phyloP scores from a whole-genome alignment of 2,888 invertebrate genomes.

The Erannis defoliaria region DNA sequence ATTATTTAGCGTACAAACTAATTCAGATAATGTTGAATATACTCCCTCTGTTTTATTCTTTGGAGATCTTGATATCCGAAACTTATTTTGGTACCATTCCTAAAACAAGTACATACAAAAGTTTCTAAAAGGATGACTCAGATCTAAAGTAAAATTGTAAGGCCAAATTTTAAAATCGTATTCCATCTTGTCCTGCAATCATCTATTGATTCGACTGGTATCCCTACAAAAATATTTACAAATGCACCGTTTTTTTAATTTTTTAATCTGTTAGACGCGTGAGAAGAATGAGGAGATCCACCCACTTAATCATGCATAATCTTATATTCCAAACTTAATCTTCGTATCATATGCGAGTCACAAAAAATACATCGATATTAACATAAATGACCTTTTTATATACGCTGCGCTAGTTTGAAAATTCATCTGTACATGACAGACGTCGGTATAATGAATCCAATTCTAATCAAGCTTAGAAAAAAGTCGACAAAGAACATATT shows the following conservation, averaged over 20 bases:
- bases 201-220: conserved; percentile 13
- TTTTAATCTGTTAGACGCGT: conserved; percentile 1
- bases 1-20: conserved; percentile 43
- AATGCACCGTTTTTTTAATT: not conserved
- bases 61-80: not conserved
- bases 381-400: conserved; percentile 1
- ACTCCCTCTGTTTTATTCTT: not conserved
- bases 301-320: conserved; percentile 5
- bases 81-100: not conserved
- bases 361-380: conserved; percentile 1
- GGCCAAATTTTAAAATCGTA: not conserved
- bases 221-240: not conserved
- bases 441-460: conserved; percentile 51
- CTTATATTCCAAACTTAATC: not conserved
- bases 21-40: not conserved
- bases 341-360: not conserved
- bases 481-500: conserved; percentile 73
- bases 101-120: conserved; percentile 1
- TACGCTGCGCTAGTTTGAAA: not conserved
- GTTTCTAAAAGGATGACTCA: not conserved
- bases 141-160: not conserved
- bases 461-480: conserved; percentile 78
- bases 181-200: conserved; percentile 6
- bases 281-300: not conserved
- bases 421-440: not conserved